A percentile compares a stretch with the other conserved stretches of the same genome.
phyloP scores from a whole-genome alignment of 1,140 invertebrate species.

The Harpegnathos saltator region DNA sequence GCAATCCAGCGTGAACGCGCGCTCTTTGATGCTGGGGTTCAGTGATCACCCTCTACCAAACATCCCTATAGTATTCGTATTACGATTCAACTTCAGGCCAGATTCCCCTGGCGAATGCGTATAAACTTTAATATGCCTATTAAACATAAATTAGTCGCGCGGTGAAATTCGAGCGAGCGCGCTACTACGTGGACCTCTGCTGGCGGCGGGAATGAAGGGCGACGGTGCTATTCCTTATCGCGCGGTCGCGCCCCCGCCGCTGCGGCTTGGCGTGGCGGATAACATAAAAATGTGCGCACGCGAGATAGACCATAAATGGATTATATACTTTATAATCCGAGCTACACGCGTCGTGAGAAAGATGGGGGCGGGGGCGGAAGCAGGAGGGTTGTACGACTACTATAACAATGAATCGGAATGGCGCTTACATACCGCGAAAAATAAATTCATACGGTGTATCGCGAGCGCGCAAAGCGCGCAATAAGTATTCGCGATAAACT shows the following conservation, averaged over 20 bases:
- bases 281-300: constrained; percentile 34
- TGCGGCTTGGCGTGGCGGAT: background rate
- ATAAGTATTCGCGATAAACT: constrained; percentile 19
- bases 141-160: constrained; percentile 55
- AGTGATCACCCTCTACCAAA: constrained; percentile 56
- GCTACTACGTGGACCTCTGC: too few species aligned
- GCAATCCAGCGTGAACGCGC: constrained; percentile 40
- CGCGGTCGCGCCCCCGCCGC: background rate
- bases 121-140: constrained; percentile 62
- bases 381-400: background rate
- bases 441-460: constrained; percentile 22
- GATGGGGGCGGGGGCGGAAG: background rate
- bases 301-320: constrained; percentile 41
- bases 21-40: constrained; percentile 60
- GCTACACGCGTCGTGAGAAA: background rate
- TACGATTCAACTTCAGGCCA: constrained; percentile 48
- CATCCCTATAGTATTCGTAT: constrained; percentile 37
- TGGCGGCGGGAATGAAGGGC: too few species aligned
- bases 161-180: constrained; percentile 42
- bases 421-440: constrained; percentile 29
- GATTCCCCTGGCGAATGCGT: constrained; percentile 48
- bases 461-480: background rate
- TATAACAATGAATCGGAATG: constrained; percentile 30
- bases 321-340: constrained; percentile 46
- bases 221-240: constrained; percentile 34